Base-by-base conservation (phyloP, 2,797 vertebrate genomes). In the Gallinago solitaria region DNA sequence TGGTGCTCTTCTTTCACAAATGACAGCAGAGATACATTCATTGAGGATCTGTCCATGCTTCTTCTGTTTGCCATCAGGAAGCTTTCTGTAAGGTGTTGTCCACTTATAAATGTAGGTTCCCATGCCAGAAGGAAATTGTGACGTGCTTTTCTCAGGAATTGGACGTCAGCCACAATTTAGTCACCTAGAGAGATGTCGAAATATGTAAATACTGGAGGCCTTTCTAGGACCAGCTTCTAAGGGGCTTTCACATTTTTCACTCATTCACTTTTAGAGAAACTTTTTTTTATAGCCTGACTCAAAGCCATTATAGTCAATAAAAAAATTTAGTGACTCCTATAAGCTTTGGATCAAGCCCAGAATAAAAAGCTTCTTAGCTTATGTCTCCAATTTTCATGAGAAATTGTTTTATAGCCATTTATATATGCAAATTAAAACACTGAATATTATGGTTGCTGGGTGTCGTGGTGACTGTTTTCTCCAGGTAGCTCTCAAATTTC, bases 401-500 rank as follows among this genome's bases (percentile, higher is more conserved):
- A 86, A 39, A 5, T 24, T 63, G 18, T 56, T 94, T 89, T 84
- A 84, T 56, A 87, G 4, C 13, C 3, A 14, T 63, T 68, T 87
- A 69, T 67, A 69, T 51, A 82, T 75, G 79, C 32, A 95, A 92
- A 97, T 94, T 90, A 78, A 95, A 96, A 90, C 41, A 41, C 12
- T 68, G 35, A 87, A 33, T 41, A 47, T 60, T 77, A 81, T 82
- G 19, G 71, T 92, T 96, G 63, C 39, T 64, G 65, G 74, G 51
- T 75, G 73, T 95, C 53, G 59, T 83, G 35, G 43, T 39, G 83
- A 93, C 20, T 60, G 50, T 94, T 95, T 90, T 76, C 71, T 96
- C 71, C 71, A 93, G 63, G 61, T 88, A 90, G 91, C 32, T 95
- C 95, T 97, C 89, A 95, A 45, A 54, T 87, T 92, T 94, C 37